Evolutionary conservation across 2,888 invertebrate genomes (phyloP).

Genomic region (Catotricha subobsoleta): DNA sequence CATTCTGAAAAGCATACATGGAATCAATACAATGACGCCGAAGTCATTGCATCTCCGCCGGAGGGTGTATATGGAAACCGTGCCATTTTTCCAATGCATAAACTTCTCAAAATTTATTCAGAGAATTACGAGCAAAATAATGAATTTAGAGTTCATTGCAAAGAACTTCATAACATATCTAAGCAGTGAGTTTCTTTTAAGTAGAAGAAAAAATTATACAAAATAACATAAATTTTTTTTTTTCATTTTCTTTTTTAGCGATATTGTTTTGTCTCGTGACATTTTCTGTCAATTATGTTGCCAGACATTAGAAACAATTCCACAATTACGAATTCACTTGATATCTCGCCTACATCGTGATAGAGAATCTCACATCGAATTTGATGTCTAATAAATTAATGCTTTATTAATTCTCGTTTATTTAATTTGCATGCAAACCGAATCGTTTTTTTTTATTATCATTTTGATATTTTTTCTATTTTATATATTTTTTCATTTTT

Average conservation of each 20-base stretch:
- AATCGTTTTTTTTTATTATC: no score
- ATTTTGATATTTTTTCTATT: no score
- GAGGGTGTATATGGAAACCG: neutral
- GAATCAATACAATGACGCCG: neutral
- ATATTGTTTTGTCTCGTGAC: neutral
- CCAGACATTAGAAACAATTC: conserved; percentile 21
- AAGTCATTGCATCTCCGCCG: no score
- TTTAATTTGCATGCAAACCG: no score
- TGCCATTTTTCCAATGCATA: conserved; percentile 5
- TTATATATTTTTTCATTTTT: no score
- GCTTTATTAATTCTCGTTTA: no score
- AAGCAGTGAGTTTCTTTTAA: neutral
- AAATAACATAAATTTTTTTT: no score
- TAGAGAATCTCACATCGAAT: conserved; percentile 22
- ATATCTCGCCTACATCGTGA: conserved; percentile 28
- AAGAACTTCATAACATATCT: conserved; percentile 1
- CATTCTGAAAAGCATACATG: neutral
- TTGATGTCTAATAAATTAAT: no score
- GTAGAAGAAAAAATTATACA: no score
- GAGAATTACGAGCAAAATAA: neutral
- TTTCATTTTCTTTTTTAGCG: no score
- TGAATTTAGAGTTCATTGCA: neutral
- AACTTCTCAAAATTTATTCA: neutral
- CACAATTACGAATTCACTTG: conserved; percentile 30
- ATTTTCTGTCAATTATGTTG: conserved; percentile 21